Evolutionary conservation across 2,888 invertebrate genomes (phyloP), one percentile per base, ranked within the genome.

Genomic region (Morpho helenor): DNA sequence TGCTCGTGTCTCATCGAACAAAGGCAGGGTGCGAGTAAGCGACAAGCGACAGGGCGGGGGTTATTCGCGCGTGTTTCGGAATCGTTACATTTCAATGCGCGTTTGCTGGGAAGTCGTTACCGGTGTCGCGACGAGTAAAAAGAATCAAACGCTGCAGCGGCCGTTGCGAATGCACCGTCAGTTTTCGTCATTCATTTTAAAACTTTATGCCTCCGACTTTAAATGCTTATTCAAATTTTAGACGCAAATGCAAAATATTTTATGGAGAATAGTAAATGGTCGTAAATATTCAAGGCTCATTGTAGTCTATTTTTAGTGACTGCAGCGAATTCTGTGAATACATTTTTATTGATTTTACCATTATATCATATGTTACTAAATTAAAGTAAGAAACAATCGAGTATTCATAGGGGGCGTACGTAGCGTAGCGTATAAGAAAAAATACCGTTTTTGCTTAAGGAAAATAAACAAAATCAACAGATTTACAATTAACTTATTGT

Each of bases 101-200:
- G 79, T 81, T 82, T 81, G 74, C 70, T 64, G 74, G 76, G 77
- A 82, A 81, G 79, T 83, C 79, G 83, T 84, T 83, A 82, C 79
- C 76, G 77, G 77, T 73, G 75, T 75, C 70, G 74, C 64, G 72
- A 74, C 69, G 72, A 74, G 68, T 70, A 57, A 79, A 80, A 83
- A 80, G 47, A 75, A 66, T 66, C 66, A 68, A 74, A 68, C 69
- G 71, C 68, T 71, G 66, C 61, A 68, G 70, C 75, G 74, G 69
- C 68, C 76, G 76, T 77, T 75, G 75, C 75, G 68, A 75, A 74
- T 75, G 72, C 75, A 45, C 52, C 55, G 56, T 43, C 55, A 55
- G 49, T 49, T 55, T 31, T 39, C 42, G 63, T 57, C 62, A 49
- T 54, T 57, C 62, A 41, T 57, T 54, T 55, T 52, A 49, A 44